Evolutionary conservation across 2,113 vertebrate species (phyloP), one percentile per base, ranked within the genome.

Genomic region (Tachysurus fulvidraco): DNA sequence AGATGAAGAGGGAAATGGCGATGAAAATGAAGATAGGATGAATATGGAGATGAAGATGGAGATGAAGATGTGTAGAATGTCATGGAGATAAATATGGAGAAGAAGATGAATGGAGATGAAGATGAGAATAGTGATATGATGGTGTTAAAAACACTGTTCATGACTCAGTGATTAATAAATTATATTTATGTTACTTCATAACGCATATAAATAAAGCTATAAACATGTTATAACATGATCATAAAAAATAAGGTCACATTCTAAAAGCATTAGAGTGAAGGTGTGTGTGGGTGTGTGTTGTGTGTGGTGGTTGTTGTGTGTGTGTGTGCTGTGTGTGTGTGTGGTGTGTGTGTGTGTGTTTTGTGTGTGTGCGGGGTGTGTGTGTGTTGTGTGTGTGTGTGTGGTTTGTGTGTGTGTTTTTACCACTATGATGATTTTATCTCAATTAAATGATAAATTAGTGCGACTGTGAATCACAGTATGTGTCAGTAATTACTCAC

Each of bases 41-140:
- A 36, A 36, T 36, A 36, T 1, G 36, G 36, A 36, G 36, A 36
- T 36, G 36, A 36, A 36, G 36, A 36, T 36, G 36, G 36, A 36
- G 36, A 36, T 36, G 36, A 36, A 36, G 36, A 36, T 36, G 2
- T 36, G 36, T 1, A 36, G 36, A 36, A n/a, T n/a, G n/a, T n/a
- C n/a, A n/a, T 36, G 36, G 36, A 36, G 36, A 36, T 36, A 2
- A 36, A 36, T 1, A 36, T 36, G 36, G 36, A 36, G 36, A 36
- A 2, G 54, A 13, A 57, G 16, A 57, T 17, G 55, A 16, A 64
- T 50, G 86, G 83, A 93, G 93, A 93, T 92, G 91, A 23, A 57
- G 55, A 57, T 17, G 17, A 57, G 91, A 91, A 16, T 13, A 55
- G 14, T 14, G 54, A 55, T 12, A 19, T 57, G 17, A 57, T 57